These are phyloP conservation scores for Drosophila yooni DNA, from an alignment of 2,888 invertebrate genomes.

Conservation along the genomic window DNA sequence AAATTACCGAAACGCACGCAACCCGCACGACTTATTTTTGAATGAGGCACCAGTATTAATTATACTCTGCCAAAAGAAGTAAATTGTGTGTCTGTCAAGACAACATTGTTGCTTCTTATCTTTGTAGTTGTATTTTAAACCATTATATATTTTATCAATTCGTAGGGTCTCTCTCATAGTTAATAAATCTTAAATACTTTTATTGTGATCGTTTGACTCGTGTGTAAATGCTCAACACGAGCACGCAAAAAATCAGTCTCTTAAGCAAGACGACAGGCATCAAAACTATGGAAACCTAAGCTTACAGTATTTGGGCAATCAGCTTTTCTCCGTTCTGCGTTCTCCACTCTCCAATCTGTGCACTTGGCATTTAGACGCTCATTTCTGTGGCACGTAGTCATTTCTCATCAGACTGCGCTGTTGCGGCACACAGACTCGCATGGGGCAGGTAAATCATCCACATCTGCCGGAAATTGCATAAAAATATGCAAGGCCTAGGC, in stretches of 20 bases:
- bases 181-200: neutral
- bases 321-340: constrained; percentile 7
- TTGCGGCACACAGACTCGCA: constrained; percentile 31
- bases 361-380: constrained; percentile 35
- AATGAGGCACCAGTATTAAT: neutral
- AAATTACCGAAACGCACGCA: constrained; percentile 8
- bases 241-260: constrained; percentile 1
- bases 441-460: constrained; percentile 73
- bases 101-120: neutral
- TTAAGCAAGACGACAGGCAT: constrained; percentile 15
- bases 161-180: neutral
- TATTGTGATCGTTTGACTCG: neutral
- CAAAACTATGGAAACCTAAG: constrained; percentile 17
- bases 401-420: constrained; percentile 65
- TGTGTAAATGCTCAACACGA: constrained; percentile 4
- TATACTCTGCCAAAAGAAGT: neutral
- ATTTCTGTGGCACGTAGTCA: constrained; percentile 66
- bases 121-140: neutral
- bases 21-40: neutral
- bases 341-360: constrained; percentile 3
- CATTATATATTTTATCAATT: neutral
- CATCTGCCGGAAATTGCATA: constrained; percentile 81
- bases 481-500: constrained; percentile 70
- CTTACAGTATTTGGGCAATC: constrained; percentile 41
- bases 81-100: neutral